These are phyloP conservation scores for Trididemnum clinides DNA, from an alignment of 23 tunicate genomes.

Conservation along the genomic window DNA sequence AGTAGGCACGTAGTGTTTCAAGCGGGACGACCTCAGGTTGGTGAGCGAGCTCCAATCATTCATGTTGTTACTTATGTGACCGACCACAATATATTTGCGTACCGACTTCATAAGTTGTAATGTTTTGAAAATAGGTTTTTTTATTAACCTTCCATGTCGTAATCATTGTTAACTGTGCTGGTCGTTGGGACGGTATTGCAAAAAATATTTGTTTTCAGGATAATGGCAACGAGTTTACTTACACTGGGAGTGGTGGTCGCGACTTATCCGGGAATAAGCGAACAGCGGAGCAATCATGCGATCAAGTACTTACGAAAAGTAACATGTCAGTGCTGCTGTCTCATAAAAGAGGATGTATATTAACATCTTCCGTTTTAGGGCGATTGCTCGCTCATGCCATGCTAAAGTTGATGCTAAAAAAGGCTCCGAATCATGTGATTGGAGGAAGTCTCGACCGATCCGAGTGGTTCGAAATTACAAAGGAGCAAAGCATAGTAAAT, in stretches of 20 bases:
- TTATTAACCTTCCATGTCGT: no score
- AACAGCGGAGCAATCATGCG: slow-evolving; percentile 90
- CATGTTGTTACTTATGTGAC: no score
- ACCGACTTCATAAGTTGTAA: no score
- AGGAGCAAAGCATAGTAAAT: slow-evolving; percentile 80
- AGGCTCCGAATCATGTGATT: slow-evolving; percentile 71
- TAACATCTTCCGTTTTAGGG: slow-evolving; percentile 37
- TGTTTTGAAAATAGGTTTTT: no score
- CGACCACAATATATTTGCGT: no score
- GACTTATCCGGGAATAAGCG: slow-evolving; percentile 88
- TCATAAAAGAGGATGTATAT: no score
- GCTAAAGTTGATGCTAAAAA: slow-evolving; percentile 74
- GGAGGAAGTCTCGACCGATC: slow-evolving; percentile 83
- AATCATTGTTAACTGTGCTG: no score
- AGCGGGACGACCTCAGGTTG: no score
- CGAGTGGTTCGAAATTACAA: slow-evolving; percentile 88
- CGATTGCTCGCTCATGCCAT: slow-evolving; percentile 81
- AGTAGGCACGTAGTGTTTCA: no score
- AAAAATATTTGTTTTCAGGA: no score
- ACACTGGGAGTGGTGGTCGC: slow-evolving; percentile 92
- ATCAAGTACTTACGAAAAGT: slow-evolving; percentile 75
- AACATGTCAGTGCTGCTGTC: slow-evolving; percentile 82
- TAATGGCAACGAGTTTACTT: slow-evolving; percentile 79
- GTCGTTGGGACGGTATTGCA: no score
- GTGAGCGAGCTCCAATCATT: no score